These are phyloP conservation scores for Crioceris asparagi DNA, from an alignment of 2,888 invertebrate genomes.

Conservation along the genomic window DNA sequence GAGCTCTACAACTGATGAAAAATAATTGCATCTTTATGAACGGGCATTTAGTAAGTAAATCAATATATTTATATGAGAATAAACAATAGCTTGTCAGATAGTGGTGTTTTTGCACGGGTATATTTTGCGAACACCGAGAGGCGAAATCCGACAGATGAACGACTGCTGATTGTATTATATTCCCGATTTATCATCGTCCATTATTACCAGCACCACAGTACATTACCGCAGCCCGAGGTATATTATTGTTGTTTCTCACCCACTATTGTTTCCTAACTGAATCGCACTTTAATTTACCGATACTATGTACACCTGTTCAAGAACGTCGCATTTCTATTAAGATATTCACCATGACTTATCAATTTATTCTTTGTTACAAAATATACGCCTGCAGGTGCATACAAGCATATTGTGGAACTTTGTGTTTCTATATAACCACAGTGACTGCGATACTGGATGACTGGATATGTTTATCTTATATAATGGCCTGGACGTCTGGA, in stretches of 20 bases:
- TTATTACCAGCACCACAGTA: constrained; percentile 27
- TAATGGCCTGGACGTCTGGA: too few relatives aligned
- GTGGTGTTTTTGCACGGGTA: too few relatives aligned
- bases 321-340: constrained; percentile 10
- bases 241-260: constrained; percentile 33
- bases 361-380: constrained; percentile 4
- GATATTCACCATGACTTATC: constrained; percentile 10
- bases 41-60: too few relatives aligned
- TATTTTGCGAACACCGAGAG: too few relatives aligned
- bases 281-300: constrained; percentile 32
- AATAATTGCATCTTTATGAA: too few relatives aligned
- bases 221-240: constrained; percentile 27
- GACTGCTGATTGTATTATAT: constrained; percentile 32
- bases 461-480: too few relatives aligned
- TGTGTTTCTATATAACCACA: too few relatives aligned
- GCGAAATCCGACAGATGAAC: constrained; percentile 31
- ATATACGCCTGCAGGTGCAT: neutral
- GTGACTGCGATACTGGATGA: too few relatives aligned
- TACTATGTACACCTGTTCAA: constrained; percentile 18
- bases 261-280: constrained; percentile 31
- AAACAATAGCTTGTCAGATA: too few relatives aligned
- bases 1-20: too few relatives aligned
- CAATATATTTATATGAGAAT: too few relatives aligned
- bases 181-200: constrained; percentile 27
- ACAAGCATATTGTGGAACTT: too few relatives aligned